Conservation (phyloP, 2,888 invertebrate species). For the Apamea epomidion region DNA sequence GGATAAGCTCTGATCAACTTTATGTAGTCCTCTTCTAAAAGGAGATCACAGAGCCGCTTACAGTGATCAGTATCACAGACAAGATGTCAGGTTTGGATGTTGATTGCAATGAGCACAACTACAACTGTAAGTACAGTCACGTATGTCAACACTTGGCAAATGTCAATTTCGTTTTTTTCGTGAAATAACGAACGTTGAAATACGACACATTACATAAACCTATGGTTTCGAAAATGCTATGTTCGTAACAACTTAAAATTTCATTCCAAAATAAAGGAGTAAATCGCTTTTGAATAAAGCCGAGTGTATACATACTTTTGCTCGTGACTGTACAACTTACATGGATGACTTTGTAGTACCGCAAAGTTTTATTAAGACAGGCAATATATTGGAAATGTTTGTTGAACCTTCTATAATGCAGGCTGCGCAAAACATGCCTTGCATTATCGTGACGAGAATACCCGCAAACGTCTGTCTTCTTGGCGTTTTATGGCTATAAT, state of each 20-base stretch:
- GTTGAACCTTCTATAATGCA: slow-evolving; percentile 3
- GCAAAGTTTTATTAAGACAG: neutral
- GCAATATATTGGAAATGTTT: slow-evolving; percentile 9
- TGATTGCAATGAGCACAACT: slow-evolving; percentile 3
- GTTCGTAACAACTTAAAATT: too few species aligned
- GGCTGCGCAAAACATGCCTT: slow-evolving; percentile 4
- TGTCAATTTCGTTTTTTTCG: too few species aligned
- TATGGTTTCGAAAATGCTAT: too few species aligned
- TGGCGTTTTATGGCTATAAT: slow-evolving; percentile 49
- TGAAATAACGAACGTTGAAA: too few species aligned
- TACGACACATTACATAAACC: too few species aligned
- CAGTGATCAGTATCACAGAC: neutral
- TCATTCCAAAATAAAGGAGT: too few species aligned
- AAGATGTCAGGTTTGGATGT: neutral
- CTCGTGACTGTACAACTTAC: too few species aligned
- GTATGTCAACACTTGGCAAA: too few species aligned
- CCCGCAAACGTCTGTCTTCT: slow-evolving; percentile 33
- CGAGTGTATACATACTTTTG: too few species aligned
- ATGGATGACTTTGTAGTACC: neutral
- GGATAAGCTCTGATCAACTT: neutral
- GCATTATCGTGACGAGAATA: slow-evolving; percentile 31
- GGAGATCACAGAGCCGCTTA: neutral
- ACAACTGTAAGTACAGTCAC: neutral
- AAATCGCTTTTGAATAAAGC: too few species aligned
- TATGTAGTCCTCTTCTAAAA: neutral